phyloP scores from a whole-genome alignment of 2,888 invertebrate species.

The Mylabris sibirica region DNA sequence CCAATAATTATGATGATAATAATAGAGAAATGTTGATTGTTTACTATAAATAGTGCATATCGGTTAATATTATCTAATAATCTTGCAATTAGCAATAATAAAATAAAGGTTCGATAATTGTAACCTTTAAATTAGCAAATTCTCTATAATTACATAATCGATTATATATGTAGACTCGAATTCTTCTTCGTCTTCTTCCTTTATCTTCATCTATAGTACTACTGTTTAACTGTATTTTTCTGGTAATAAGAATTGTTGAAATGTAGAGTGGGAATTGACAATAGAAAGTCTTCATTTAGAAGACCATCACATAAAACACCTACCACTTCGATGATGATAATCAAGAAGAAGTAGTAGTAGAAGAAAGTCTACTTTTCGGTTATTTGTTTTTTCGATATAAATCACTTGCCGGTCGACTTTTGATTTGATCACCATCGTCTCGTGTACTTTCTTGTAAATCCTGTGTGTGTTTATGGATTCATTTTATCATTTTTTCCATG shows the following conservation, averaged over 20 bases:
- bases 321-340: neutral
- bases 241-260: neutral
- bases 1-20: neutral
- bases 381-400: neutral
- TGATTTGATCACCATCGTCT: neutral
- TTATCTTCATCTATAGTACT: neutral
- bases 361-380: slow-evolving; percentile 26
- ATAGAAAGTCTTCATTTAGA: slow-evolving; percentile 28
- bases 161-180: neutral
- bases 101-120: neutral
- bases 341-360: slow-evolving; percentile 9
- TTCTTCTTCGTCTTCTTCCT: neutral
- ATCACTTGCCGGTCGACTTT: slow-evolving; percentile 8
- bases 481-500: slow-evolving; percentile 68
- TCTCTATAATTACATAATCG: neutral
- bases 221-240: neutral
- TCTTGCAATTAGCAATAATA: neutral
- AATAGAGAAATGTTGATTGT: slow-evolving; percentile 4
- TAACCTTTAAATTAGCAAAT: neutral
- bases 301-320: neutral
- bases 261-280: slow-evolving; percentile 6
- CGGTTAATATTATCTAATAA: neutral
- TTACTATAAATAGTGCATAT: slow-evolving; percentile 2
- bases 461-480: slow-evolving; percentile 69
- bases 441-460: slow-evolving; percentile 13